Evolutionary conservation across 2,113 vertebrate species (phyloP).

Genomic region (Tricholaema leucomelas): DNA sequence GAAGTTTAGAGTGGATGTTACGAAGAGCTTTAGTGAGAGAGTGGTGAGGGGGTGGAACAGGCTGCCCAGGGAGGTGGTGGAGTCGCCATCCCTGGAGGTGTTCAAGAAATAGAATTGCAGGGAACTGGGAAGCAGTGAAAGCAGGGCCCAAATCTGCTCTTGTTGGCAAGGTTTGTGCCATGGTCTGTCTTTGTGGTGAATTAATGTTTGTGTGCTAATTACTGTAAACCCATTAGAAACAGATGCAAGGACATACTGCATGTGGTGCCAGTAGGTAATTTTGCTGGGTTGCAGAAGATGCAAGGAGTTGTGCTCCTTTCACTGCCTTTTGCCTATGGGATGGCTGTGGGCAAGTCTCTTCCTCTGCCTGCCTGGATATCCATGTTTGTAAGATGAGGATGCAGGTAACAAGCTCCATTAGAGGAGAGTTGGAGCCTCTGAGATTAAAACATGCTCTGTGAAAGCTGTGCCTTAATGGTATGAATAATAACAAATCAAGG

Average conservation of each 20-base stretch:
- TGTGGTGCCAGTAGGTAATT: neutral
- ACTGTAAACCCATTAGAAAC: neutral
- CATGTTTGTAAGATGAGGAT: neutral
- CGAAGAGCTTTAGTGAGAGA: too few species aligned
- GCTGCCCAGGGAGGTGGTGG: too few species aligned
- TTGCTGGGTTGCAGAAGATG: neutral
- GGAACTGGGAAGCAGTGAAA: neutral
- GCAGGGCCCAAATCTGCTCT: neutral
- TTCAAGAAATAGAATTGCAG: neutral
- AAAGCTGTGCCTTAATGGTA: neutral
- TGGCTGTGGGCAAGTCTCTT: neutral
- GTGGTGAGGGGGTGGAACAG: too few species aligned
- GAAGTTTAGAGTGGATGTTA: too few species aligned
- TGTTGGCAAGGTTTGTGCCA: neutral
- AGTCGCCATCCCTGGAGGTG: too few species aligned
- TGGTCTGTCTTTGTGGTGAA: neutral
- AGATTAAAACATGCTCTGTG: neutral
- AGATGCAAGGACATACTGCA: neutral
- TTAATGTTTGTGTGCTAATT: neutral
- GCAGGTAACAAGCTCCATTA: neutral
- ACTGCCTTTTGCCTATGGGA: neutral
- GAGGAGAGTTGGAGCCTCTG: neutral
- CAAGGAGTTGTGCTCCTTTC: neutral
- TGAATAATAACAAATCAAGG: neutral
- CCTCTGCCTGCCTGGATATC: neutral